A percentile compares a stretch with the other conserved stretches of the same genome.
Evolutionary conservation across 2,113 vertebrate genomes (phyloP).

Genomic region (Colossoma macropomum): DNA sequence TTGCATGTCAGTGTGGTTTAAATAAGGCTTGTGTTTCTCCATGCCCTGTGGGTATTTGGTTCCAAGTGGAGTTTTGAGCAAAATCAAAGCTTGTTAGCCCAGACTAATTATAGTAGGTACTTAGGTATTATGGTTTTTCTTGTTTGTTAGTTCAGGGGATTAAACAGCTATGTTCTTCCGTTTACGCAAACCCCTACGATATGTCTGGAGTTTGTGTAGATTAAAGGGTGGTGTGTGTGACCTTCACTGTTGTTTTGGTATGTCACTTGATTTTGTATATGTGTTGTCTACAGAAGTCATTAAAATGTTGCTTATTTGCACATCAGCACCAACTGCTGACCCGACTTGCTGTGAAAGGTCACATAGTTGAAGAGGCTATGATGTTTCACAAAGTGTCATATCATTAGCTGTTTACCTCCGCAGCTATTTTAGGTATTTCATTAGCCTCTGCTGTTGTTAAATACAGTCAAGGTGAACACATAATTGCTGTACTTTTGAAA

Average conservation of each 20-base stretch:
- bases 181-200: neutral
- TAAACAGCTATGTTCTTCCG: neutral
- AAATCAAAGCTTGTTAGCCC: slow-evolving; percentile 30
- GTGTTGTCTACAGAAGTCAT: neutral
- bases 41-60: slow-evolving; percentile 12
- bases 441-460: neutral
- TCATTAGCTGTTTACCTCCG: neutral
- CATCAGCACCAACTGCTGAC: neutral
- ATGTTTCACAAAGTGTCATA: neutral
- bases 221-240: slow-evolving; percentile 1
- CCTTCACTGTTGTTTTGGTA: slow-evolving; percentile 15
- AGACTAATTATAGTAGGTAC: slow-evolving; percentile 42
- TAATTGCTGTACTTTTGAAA: slow-evolving; percentile 19
- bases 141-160: neutral
- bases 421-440: slow-evolving; percentile 20
- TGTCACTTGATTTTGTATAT: neutral
- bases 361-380: neutral
- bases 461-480: neutral
- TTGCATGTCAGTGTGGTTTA: slow-evolving; percentile 50
- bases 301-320: neutral
- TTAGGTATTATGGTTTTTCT: neutral
- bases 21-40: slow-evolving; percentile 35
- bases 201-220: neutral
- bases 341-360: neutral
- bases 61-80: slow-evolving; percentile 7